These are phyloP conservation scores for Neoscelio sp. DNA, from an alignment of 2,888 invertebrate genomes.

Conservation along the genomic window DNA sequence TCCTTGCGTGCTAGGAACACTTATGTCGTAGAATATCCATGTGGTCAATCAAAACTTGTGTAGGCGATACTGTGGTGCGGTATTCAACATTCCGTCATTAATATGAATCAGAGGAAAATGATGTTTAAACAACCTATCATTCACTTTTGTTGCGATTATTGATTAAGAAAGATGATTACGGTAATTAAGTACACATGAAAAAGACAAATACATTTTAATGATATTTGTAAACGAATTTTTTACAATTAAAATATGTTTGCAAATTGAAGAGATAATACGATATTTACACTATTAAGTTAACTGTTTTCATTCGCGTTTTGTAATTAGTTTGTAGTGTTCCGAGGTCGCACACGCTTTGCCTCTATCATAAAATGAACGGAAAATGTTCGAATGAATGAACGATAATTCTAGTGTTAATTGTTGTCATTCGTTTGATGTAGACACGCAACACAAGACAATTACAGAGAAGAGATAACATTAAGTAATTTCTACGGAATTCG, in stretches of 20 bases:
- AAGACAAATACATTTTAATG: too few relatives aligned
- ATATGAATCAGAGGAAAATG: slow-evolving; percentile 21
- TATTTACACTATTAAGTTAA: too few relatives aligned
- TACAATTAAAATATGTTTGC: slow-evolving; percentile 1
- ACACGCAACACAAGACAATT: slow-evolving; percentile 9
- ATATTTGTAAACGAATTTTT: neutral
- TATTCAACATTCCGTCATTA: slow-evolving; percentile 42
- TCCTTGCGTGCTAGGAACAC: slow-evolving; percentile 72
- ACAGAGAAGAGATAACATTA: neutral
- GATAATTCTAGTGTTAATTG: slow-evolving; percentile 13
- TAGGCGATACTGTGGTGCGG: slow-evolving; percentile 33
- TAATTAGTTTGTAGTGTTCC: slow-evolving; percentile 1
- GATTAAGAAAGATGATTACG: slow-evolving; percentile 7
- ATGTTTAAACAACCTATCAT: slow-evolving; percentile 20
- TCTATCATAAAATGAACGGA: slow-evolving; percentile 1
- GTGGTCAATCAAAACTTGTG: slow-evolving; percentile 71
- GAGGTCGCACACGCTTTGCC: slow-evolving; percentile 6
- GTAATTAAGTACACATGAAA: neutral
- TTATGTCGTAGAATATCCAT: slow-evolving; percentile 70
- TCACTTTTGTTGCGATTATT: slow-evolving; percentile 6
- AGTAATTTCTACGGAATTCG: neutral
- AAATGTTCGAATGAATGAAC: slow-evolving; percentile 9
- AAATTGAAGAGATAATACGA: too few relatives aligned
- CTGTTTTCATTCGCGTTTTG: too few relatives aligned
- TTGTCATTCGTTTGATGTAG: slow-evolving; percentile 2